These are phyloP conservation scores for Mystacides longicornis DNA, from an alignment of 2,888 invertebrate species.

Conservation along the genomic window DNA sequence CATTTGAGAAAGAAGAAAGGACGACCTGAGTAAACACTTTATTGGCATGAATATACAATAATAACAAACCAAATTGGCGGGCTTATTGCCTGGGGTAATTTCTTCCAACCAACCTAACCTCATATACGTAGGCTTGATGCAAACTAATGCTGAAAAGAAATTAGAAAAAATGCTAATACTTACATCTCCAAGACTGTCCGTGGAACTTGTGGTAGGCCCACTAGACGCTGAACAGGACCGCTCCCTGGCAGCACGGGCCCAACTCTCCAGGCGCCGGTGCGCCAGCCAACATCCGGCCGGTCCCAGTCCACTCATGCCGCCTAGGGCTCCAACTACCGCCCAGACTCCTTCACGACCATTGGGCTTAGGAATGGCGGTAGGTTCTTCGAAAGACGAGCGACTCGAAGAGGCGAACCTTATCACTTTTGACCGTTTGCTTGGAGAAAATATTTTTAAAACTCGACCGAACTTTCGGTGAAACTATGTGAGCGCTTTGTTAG, in stretches of 20 bases:
- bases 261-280: conserved; percentile 67
- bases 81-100: too few relatives aligned
- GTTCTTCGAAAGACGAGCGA: conserved; percentile 6
- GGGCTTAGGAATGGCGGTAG: background rate
- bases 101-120: too few relatives aligned
- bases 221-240: conserved; percentile 51
- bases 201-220: conserved; percentile 50
- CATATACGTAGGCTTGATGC: too few relatives aligned
- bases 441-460: background rate
- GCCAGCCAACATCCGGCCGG: conserved; percentile 72
- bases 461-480: background rate
- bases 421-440: background rate
- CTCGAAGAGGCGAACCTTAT: background rate
- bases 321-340: conserved; percentile 23
- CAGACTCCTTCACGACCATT: conserved; percentile 3
- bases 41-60: too few relatives aligned
- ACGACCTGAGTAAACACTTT: too few relatives aligned
- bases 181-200: conserved; percentile 46
- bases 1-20: too few relatives aligned
- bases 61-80: too few relatives aligned
- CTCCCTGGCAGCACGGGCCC: conserved; percentile 69
- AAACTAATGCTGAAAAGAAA: too few relatives aligned
- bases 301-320: conserved; percentile 57
- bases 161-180: too few relatives aligned
- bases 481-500: too few relatives aligned